Evolutionary conservation across 2,888 invertebrate genomes (phyloP), one percentile per base, ranked within the genome.

Genomic region (Himalopsyche kuldschensis): DNA sequence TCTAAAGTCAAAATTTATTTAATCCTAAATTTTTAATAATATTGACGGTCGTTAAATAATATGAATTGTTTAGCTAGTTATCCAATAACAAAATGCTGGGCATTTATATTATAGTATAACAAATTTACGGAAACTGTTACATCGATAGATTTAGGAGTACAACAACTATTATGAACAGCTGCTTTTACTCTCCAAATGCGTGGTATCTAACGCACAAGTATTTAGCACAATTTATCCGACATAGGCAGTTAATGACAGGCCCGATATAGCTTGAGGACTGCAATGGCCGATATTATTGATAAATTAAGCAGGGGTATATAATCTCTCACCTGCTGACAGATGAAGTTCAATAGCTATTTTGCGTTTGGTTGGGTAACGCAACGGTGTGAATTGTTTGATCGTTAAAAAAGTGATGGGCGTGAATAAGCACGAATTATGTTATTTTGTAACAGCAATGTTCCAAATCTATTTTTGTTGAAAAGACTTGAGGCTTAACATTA

Each of bases 271-370:
- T 55, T 55, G 55, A 55, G 55, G 55, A 55, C 55, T 20, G 20
- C 55, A 55, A 55, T 55, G 55, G 5, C 55, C 24, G 55, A 55
- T 55, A 55, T 55, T 55, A 55, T 55, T 83, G 83, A 83, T 83
- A 83, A 83, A 83, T 81, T 78, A 78, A 63, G 63, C 30, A 78
- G 79, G 78, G 85, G 80, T 79, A 79, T 86, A 78, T 86, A 86
- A 86, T 86, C 84, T 86, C 79, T 78, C 84, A 83, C 78, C 83
- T 82, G 75, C 79, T 77, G 80, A 78, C 80, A 63, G 80, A 75
- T 48, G 81, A 55, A 78, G 82, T 84, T 80, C 80, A 77, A 83
- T 46, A 77, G 63, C 78, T 30, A 46, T 55, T 55, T 55, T 24
- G 55, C 55, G 55, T 55, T n/a, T 55, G 55, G 55, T 55, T 20